Percentiles rank a stretch among this genome's conserved stretches.
These are phyloP conservation scores for Cyphomyrus discorhynchus DNA, from an alignment of 2,113 vertebrate species.

Conservation along the genomic window DNA sequence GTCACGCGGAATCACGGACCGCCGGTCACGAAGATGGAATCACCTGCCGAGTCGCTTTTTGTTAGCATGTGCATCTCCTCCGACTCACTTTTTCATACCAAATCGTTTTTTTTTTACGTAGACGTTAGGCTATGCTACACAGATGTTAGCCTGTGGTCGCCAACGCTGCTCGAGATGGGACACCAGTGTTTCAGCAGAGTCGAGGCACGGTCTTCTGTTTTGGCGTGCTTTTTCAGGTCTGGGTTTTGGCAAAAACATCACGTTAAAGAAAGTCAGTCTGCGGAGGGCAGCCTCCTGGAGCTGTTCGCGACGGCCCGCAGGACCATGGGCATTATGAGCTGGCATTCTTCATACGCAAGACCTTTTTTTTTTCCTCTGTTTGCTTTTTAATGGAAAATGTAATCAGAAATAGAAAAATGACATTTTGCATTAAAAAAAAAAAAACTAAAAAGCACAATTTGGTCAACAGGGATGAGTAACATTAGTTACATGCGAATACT, in stretches of 20 bases:
- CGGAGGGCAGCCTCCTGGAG: constrained; percentile 32
- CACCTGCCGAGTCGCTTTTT: constrained; percentile 54
- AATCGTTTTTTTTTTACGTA: constrained; percentile 23
- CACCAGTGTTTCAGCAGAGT: neutral
- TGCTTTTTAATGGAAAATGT: constrained; percentile 32
- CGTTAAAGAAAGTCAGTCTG: constrained; percentile 8
- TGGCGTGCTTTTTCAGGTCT: neutral
- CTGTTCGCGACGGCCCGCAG: constrained; percentile 43
- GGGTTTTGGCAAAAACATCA: constrained; percentile 1
- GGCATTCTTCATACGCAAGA: constrained; percentile 29
- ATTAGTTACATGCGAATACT: constrained; percentile 22
- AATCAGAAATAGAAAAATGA: constrained; percentile 23
- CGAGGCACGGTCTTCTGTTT: neutral
- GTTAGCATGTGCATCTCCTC: constrained; percentile 15
- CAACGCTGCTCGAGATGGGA: constrained; percentile 32
- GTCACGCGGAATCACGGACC: neutral
- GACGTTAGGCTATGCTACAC: neutral
- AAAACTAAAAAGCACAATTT: constrained; percentile 50
- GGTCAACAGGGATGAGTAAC: constrained; percentile 38
- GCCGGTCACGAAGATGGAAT: neutral
- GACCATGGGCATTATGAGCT: constrained; percentile 76
- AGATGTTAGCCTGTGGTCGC: neutral
- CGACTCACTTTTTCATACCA: constrained; percentile 36
- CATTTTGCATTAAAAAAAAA: constrained; percentile 30
- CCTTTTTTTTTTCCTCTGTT: constrained; percentile 26